A percentile compares a stretch with the other conserved stretches of the same genome.
Evolutionary conservation across 1,140 invertebrate genomes (phyloP).

Genomic region (Drosophila pruinosa): DNA sequence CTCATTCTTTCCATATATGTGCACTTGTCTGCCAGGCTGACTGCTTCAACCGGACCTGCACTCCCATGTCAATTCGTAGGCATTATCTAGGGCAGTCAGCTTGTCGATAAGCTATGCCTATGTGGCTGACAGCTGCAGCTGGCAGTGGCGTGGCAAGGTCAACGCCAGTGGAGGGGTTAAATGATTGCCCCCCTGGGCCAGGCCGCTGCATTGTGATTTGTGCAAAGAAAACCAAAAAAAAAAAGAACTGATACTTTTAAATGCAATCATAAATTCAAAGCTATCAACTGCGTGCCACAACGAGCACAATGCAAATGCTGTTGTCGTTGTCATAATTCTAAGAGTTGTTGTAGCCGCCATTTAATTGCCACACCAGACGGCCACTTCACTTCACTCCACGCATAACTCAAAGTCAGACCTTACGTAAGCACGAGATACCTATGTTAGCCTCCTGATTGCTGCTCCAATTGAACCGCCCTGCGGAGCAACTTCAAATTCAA

Average conservation of each 20-base stretch:
- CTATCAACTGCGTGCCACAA: slow-evolving; percentile 24
- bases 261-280: slow-evolving; percentile 48
- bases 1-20: background rate
- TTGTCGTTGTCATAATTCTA: slow-evolving; percentile 37
- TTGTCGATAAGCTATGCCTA: slow-evolving; percentile 27
- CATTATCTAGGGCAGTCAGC: slow-evolving; percentile 37
- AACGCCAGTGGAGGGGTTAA: background rate
- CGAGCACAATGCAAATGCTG: slow-evolving; percentile 38
- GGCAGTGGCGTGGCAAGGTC: slow-evolving; percentile 41
- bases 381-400: slow-evolving; percentile 7
- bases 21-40: slow-evolving; percentile 21
- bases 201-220: slow-evolving; percentile 9
- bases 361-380: slow-evolving; percentile 29
- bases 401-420: slow-evolving; percentile 33
- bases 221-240: background rate
- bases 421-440: slow-evolving; percentile 32
- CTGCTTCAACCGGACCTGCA: slow-evolving; percentile 27
- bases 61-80: background rate
- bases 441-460: slow-evolving; percentile 14
- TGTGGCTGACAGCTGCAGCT: background rate
- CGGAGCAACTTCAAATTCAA: slow-evolving; percentile 20
- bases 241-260: background rate
- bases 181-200: background rate
- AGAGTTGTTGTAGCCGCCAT: slow-evolving; percentile 24
- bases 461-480: slow-evolving; percentile 39